These are phyloP conservation scores for Umimayanthus chanpuru DNA, from an alignment of 92 coral and sea anemone species.

Conservation along the genomic window DNA sequence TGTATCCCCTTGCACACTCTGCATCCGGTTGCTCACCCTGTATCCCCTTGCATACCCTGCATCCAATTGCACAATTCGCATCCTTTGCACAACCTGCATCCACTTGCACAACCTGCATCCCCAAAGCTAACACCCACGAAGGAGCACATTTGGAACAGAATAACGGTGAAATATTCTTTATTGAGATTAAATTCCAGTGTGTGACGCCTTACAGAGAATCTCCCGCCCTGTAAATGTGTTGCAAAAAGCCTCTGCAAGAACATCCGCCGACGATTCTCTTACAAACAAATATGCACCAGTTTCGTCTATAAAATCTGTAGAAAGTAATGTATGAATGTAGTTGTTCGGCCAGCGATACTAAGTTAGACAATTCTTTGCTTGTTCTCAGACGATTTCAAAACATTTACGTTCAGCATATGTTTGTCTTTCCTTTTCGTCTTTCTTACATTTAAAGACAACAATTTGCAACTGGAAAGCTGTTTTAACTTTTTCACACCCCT, in stretches of 20 bases:
- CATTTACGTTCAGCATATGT: not conserved
- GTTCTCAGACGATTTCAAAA: not conserved
- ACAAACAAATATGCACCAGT: not conserved
- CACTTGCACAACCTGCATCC: too few species aligned
- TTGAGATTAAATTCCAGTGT: constrained; percentile 14
- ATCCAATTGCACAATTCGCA: too few species aligned
- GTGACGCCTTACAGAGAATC: constrained; percentile 6
- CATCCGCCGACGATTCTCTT: not conserved
- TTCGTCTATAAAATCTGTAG: not conserved
- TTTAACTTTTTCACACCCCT: not conserved
- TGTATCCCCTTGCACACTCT: too few species aligned
- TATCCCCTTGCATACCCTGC: too few species aligned
- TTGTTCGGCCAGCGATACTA: not conserved
- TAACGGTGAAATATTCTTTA: not conserved
- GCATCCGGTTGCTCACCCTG: too few species aligned
- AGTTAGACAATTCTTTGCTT: not conserved
- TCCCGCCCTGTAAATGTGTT: not conserved
- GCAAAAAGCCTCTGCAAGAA: not conserved
- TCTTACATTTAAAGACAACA: not conserved
- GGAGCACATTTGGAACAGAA: not conserved
- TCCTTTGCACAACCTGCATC: too few species aligned
- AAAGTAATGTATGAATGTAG: not conserved
- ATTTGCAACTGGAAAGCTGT: not conserved
- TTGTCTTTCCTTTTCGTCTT: not conserved
- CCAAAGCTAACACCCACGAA: too few species aligned